Conservation (phyloP, 2,113 vertebrate genomes). For the Rafetus swinhoei region DNA sequence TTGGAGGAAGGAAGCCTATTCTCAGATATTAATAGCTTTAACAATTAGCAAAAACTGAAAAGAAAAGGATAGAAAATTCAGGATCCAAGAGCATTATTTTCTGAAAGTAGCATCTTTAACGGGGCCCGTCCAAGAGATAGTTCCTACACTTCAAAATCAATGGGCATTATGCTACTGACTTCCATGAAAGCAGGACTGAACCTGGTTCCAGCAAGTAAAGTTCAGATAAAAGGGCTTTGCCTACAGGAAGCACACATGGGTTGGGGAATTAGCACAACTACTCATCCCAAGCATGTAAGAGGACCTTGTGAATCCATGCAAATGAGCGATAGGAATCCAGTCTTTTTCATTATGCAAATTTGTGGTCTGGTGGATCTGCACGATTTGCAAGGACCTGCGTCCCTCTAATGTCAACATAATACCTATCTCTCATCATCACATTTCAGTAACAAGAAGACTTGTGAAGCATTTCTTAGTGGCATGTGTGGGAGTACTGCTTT, state of each 20-base stretch:
- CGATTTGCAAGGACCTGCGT: neutral
- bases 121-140: neutral
- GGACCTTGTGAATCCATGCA: neutral
- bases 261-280: neutral
- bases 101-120: neutral
- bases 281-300: neutral
- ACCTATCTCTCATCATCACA: neutral
- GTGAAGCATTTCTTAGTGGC: neutral
- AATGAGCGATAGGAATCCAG: neutral
- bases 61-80: neutral
- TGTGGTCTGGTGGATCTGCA: neutral
- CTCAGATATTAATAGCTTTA: neutral
- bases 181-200: neutral
- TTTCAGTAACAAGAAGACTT: neutral
- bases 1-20: neutral
- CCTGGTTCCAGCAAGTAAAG: neutral
- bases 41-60: conserved; percentile 3
- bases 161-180: neutral
- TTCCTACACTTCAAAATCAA: neutral
- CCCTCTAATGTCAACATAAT: neutral
- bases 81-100: neutral
- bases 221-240: neutral
- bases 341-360: neutral
- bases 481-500: neutral
- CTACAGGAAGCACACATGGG: neutral